Percentiles rank a stretch among this genome's conserved stretches.
Conservation (phyloP, 2,797 vertebrate genomes). For the Neostethus bicornis region DNA sequence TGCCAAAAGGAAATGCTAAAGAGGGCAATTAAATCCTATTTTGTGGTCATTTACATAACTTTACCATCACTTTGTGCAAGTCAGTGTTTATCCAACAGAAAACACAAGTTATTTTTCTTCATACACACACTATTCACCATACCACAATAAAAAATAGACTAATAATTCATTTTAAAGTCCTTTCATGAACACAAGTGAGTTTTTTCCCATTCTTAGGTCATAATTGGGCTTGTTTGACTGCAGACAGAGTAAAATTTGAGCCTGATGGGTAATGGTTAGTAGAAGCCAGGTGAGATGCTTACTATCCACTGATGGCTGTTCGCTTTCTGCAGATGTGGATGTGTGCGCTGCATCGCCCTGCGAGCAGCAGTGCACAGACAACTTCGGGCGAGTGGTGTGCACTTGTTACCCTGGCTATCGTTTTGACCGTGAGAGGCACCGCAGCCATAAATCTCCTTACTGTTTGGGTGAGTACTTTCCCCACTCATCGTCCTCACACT, state of each 20-base stretch:
- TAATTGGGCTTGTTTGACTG: not conserved
- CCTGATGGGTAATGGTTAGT: not conserved
- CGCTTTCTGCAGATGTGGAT: slow-evolving; percentile 68
- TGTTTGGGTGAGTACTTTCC: slow-evolving; percentile 75
- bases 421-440: slow-evolving; percentile 81
- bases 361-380: slow-evolving; percentile 85
- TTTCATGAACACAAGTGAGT: no score
- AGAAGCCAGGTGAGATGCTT: not conserved
- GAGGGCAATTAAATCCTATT: no score
- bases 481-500: not conserved
- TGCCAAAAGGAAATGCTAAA: no score
- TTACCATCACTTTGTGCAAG: no score
- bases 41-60: no score
- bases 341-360: slow-evolving; percentile 83
- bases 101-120: not conserved
- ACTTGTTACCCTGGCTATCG: slow-evolving; percentile 83
- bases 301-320: not conserved
- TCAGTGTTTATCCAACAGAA: not conserved
- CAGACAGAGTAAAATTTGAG: not conserved
- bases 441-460: slow-evolving; percentile 79
- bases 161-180: no score
- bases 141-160: not conserved
- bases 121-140: not conserved
- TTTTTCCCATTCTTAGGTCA: no score
- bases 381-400: slow-evolving; percentile 83